Evolutionary conservation across 2,888 invertebrate species (phyloP).

Genomic region (Kryphioiulus occultus): DNA sequence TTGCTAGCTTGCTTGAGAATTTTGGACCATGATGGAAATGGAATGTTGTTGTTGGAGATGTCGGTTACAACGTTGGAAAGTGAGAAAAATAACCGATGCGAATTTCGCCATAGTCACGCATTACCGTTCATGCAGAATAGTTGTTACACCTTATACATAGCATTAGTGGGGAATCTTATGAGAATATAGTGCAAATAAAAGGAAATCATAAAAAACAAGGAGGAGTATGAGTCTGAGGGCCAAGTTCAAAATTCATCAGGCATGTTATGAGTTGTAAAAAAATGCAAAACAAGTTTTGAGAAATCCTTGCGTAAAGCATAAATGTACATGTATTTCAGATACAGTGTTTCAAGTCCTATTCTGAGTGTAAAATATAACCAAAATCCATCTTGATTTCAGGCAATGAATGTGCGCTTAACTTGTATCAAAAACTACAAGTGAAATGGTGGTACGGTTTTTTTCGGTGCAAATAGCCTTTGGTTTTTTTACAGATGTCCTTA

Average conservation of each 20-base stretch:
- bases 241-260: not conserved
- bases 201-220: not conserved
- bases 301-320: not conserved
- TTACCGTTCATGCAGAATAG: conserved; percentile 21
- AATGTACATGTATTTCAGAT: not conserved
- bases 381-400: not conserved
- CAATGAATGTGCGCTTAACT: not conserved
- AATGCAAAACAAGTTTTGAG: not conserved
- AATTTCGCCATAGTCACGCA: not conserved
- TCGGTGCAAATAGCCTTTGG: not conserved
- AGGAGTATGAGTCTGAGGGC: not conserved
- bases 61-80: not conserved
- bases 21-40: not conserved
- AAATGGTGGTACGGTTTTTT: not conserved
- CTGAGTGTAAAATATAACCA: not conserved
- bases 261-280: not conserved
- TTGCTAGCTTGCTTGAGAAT: conserved; percentile 11
- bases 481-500: not conserved
- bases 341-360: too few relatives aligned
- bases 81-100: conserved; percentile 15
- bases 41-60: conserved; percentile 27
- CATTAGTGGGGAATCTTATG: conserved; percentile 14
- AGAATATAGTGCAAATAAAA: conserved; percentile 21
- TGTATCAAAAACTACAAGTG: not conserved
- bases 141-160: not conserved